Base-by-base conservation (phyloP, 2,888 invertebrate species). In the Rhynchonema sp. region DNA sequence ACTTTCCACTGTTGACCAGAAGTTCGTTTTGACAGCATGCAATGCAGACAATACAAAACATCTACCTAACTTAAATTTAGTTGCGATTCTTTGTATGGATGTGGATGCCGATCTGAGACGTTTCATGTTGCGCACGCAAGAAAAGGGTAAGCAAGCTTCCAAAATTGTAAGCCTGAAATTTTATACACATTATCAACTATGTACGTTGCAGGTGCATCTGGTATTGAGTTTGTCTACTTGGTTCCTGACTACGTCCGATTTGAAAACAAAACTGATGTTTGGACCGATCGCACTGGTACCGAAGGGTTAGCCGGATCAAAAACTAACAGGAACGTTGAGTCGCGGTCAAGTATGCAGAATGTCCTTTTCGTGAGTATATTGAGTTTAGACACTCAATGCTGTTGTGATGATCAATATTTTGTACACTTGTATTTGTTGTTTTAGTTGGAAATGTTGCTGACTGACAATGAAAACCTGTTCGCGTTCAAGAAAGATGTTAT, bases 161-260 rank as follows among this genome's bases (percentile, higher is more conserved):
- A 49, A n/a, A n/a, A 20, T 23, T 49, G 9, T 17, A n/a, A n/a
- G n/a, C n/a, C 49, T 17, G 49, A 3, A 13, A 20, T 20, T 38
- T 38, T 38, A 13, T 38, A 13, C 38, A 38, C 13, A 13, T 13
- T 13, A 38, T 20, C 20, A 20, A 38, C 9, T 38, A 13, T 38
- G 38, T 13, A 13, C 20, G n/a, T 17, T 6, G 20, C n/a, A 49
- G 49, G n/a, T 29, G 22, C 23, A 23, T 9, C 57, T 1, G 60
- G 60, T 2, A 65, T 67, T 38, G 70, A 70, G 22, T 69, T 66
- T 59, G 67, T 67, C 1, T 67, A 65, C 60, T 59, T 68, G 1
- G 64, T 68, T 28, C 61, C 65, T 0, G 67, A 66, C 58, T 64
- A 63, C 38, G 64, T 63, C 6, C 29, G 53, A 22, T 52, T n/a